These are phyloP conservation scores for Bombus ignitus DNA, from an alignment of 1,140 invertebrate species.

Conservation along the genomic window DNA sequence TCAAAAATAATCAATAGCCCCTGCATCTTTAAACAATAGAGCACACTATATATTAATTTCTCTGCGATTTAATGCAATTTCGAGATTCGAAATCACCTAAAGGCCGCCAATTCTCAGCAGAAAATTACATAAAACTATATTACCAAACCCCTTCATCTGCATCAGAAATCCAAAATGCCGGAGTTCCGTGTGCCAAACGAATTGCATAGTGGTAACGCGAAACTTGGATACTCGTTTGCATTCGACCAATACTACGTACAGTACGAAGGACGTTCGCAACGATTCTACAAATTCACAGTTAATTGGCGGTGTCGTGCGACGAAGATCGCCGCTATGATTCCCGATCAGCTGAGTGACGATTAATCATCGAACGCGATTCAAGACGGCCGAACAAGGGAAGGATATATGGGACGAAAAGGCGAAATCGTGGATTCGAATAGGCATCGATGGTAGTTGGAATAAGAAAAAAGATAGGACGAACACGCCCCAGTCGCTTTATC, in stretches of 20 bases:
- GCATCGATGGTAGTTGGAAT: constrained; percentile 48
- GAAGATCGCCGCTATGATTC: constrained; percentile 12
- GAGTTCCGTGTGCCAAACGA: not conserved
- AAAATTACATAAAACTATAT: not conserved
- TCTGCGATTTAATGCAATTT: not conserved
- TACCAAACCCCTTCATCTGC: not conserved
- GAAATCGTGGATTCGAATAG: constrained; percentile 46
- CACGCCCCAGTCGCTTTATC: constrained; percentile 62
- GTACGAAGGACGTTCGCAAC: not conserved
- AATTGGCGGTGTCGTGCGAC: not conserved
- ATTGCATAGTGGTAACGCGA: not conserved
- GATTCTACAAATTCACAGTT: not conserved
- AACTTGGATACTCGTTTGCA: not conserved
- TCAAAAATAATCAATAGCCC: not conserved
- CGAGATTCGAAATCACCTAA: not conserved
- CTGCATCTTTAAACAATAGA: not conserved
- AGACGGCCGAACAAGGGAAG: not conserved
- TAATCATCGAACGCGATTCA: not conserved
- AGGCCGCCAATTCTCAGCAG: not conserved
- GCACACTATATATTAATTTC: not conserved
- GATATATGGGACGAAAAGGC: not conserved
- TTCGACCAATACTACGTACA: not conserved
- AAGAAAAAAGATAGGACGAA: constrained; percentile 50
- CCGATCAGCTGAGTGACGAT: not conserved
- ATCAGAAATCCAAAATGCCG: not conserved